Percentiles rank a stretch among this genome's conserved stretches.
Evolutionary conservation across 2,113 vertebrate species (phyloP).

Genomic region (Podilymbus podiceps): DNA sequence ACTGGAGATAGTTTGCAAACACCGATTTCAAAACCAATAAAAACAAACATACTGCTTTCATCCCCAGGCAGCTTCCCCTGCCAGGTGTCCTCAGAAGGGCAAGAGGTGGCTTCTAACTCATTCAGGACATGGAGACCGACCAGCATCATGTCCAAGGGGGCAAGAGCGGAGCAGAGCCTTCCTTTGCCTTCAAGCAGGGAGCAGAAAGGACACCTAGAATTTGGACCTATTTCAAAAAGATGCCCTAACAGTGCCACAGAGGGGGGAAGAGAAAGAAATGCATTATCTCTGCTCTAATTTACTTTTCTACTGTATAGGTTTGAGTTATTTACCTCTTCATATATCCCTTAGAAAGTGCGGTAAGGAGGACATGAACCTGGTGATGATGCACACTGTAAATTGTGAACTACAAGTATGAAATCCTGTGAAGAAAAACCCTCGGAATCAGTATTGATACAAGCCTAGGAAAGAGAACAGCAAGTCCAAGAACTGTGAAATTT

Average conservation of each 20-base stretch:
- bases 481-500: background rate
- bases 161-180: background rate
- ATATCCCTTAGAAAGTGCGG: background rate
- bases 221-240: background rate
- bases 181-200: background rate
- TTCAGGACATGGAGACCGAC: background rate
- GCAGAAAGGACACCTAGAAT: background rate
- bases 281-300: background rate
- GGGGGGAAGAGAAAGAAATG: background rate
- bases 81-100: background rate
- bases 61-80: background rate
- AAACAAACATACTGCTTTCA: background rate
- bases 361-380: background rate
- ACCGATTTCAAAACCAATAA: background rate
- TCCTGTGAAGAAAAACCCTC: background rate
- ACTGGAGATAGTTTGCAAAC: background rate
- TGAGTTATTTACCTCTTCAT: background rate
- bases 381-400: background rate
- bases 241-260: background rate
- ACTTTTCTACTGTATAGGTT: background rate
- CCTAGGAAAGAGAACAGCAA: background rate
- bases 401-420: background rate
- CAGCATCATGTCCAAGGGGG: accelerated
- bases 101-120: background rate
- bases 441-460: background rate